These are phyloP conservation scores for Phymorhynchus buccinoides DNA, from an alignment of 1,140 invertebrate genomes.

Conservation along the genomic window DNA sequence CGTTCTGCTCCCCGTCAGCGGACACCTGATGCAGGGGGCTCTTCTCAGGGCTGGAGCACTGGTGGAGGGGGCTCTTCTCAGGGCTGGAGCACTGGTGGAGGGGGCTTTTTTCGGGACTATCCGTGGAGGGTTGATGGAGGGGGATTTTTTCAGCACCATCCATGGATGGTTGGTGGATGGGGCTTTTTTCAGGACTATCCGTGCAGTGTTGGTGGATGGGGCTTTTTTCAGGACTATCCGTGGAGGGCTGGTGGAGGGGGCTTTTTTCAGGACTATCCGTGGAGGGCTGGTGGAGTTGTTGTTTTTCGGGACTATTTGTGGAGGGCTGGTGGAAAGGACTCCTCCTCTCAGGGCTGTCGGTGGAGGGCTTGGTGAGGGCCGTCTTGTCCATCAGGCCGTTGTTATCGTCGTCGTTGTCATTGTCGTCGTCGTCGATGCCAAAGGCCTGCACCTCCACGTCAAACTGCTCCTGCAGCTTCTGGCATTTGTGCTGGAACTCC, in stretches of 20 bases:
- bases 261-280: not conserved
- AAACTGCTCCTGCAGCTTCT: conserved; percentile 31
- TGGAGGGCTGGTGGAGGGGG: not conserved
- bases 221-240: not conserved
- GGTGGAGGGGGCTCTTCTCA: too few species aligned
- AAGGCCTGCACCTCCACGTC: conserved; percentile 21
- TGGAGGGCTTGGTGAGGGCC: not conserved
- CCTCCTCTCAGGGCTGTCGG: not conserved
- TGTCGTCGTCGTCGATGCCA: conserved; percentile 29
- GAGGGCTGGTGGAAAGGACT: not conserved
- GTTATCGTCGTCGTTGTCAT: conserved; percentile 27
- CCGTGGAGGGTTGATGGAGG: too few species aligned
- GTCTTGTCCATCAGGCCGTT: not conserved
- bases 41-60: too few species aligned
- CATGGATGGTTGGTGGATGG: not conserved
- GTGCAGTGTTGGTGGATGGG: not conserved
- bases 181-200: too few species aligned
- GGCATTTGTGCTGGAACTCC: conserved; percentile 35
- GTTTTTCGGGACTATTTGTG: not conserved
- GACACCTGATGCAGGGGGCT: too few species aligned
- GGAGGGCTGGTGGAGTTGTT: not conserved
- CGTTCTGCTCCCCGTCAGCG: not conserved
- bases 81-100: too few species aligned
- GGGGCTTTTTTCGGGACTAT: too few species aligned
- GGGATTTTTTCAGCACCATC: too few species aligned